Evolutionary conservation across 2,797 vertebrate genomes (phyloP).

Genomic region (Neosilurus mollespiculum): DNA sequence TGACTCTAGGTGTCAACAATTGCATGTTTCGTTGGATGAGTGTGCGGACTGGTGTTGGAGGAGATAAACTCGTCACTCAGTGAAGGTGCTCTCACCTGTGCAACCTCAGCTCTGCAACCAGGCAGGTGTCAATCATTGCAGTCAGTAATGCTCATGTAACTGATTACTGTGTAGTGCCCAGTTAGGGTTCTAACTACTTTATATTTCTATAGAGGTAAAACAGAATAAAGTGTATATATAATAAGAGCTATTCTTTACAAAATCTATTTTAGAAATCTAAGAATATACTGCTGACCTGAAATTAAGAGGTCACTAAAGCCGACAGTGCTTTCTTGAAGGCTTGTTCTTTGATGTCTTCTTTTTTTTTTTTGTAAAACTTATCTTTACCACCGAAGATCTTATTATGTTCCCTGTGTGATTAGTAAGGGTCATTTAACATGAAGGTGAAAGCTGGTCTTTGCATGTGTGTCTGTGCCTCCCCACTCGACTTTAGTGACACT

Average conservation of each 20-base stretch:
- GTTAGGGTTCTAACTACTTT: neutral
- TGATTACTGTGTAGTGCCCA: neutral
- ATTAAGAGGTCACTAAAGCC: neutral
- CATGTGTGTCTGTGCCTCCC: constrained; percentile 27
- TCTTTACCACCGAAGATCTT: constrained; percentile 8
- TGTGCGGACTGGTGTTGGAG: constrained; percentile 30
- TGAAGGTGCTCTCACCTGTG: constrained; percentile 17
- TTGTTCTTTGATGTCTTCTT: neutral
- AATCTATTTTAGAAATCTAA: neutral
- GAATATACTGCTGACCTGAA: neutral
- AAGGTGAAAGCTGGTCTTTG: constrained; percentile 41
- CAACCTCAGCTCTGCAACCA: constrained; percentile 14
- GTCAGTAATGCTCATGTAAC: constrained; percentile 24
- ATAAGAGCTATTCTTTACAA: neutral
- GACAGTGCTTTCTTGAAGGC: neutral
- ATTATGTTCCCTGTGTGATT: constrained; percentile 48
- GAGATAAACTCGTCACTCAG: constrained; percentile 46
- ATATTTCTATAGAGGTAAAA: neutral
- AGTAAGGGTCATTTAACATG: constrained; percentile 58
- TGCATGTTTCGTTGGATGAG: constrained; percentile 46
- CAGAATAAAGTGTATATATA: neutral
- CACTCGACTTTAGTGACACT: constrained; percentile 52
- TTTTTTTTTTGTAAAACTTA: neutral
- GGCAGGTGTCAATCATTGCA: constrained; percentile 26
- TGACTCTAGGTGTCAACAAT: constrained; percentile 50